Conservation (phyloP, 2,113 vertebrate genomes). For the Cochlearius cochlearius region DNA sequence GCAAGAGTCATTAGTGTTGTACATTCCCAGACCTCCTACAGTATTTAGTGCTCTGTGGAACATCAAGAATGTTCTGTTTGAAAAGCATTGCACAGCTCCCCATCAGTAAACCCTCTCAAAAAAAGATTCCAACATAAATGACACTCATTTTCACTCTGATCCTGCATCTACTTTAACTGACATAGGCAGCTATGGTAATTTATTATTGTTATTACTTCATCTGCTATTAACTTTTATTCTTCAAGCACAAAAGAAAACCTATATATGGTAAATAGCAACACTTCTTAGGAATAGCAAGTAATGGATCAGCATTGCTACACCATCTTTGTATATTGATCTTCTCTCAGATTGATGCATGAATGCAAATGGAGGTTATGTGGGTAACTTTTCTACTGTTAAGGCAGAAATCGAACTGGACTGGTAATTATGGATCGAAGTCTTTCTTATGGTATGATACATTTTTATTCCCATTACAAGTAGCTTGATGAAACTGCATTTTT, state of each 20-base stretch:
- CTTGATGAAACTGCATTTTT: background rate
- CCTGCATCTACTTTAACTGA: background rate
- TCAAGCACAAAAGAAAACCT: background rate
- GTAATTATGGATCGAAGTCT: background rate
- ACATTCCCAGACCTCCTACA: background rate
- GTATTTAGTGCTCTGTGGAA: background rate
- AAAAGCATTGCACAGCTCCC: background rate
- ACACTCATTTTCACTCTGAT: background rate
- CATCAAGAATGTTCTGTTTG: background rate
- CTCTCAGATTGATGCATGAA: background rate
- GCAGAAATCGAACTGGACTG: background rate
- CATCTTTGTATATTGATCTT: background rate
- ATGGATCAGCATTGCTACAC: background rate
- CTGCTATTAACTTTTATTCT: background rate
- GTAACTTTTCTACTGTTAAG: background rate
- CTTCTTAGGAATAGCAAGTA: background rate
- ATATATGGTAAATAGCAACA: background rate
- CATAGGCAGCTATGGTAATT: background rate
- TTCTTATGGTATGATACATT: background rate
- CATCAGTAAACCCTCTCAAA: background rate
- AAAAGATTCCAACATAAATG: background rate
- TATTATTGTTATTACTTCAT: background rate
- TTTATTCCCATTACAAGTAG: background rate
- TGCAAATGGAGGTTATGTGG: background rate
- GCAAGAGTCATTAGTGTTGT: background rate